Percentiles rank a stretch among this genome's conserved stretches.
These are phyloP conservation scores for Anser cygnoides DNA, from an alignment of 2,113 vertebrate genomes.

Conservation along the genomic window DNA sequence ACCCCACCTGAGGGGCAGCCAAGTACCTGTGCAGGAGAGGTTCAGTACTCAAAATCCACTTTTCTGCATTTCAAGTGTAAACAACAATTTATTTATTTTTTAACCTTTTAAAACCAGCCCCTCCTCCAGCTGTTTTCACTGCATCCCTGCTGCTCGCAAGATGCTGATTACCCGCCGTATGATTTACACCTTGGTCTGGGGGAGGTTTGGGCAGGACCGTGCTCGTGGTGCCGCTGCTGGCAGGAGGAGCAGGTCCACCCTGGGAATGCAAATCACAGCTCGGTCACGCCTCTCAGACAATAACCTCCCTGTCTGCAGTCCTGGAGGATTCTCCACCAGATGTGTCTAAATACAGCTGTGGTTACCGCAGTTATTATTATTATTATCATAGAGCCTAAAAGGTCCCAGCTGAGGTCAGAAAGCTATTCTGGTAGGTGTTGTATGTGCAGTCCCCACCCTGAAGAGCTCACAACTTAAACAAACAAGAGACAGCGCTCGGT, in stretches of 20 bases:
- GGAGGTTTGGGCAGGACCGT: not conserved
- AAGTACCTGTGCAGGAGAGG: not conserved
- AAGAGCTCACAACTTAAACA: conserved; percentile 23
- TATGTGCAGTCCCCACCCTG: conserved; percentile 22
- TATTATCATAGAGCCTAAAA: conserved; percentile 2
- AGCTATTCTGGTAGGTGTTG: conserved; percentile 40
- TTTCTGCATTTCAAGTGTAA: not conserved
- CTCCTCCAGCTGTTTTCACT: not conserved
- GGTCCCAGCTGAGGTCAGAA: conserved; percentile 28
- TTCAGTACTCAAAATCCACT: not conserved
- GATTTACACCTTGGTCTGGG: not conserved
- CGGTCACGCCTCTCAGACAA: not conserved
- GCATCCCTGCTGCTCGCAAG: accelerated
- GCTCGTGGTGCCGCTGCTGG: not conserved
- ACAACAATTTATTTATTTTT: not conserved
- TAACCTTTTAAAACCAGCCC: not conserved
- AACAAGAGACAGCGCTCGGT: conserved; percentile 7
- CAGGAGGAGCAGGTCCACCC: not conserved
- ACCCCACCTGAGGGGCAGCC: not conserved
- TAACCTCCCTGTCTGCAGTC: conserved; percentile 13
- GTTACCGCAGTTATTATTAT: conserved; percentile 16
- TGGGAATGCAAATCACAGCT: conserved; percentile 19
- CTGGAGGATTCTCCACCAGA: conserved; percentile 35
- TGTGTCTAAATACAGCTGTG: conserved; percentile 44
- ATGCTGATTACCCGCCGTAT: not conserved